Evolutionary conservation across 2,113 vertebrate species (phyloP).

Genomic region (Hippocampus comes): DNA sequence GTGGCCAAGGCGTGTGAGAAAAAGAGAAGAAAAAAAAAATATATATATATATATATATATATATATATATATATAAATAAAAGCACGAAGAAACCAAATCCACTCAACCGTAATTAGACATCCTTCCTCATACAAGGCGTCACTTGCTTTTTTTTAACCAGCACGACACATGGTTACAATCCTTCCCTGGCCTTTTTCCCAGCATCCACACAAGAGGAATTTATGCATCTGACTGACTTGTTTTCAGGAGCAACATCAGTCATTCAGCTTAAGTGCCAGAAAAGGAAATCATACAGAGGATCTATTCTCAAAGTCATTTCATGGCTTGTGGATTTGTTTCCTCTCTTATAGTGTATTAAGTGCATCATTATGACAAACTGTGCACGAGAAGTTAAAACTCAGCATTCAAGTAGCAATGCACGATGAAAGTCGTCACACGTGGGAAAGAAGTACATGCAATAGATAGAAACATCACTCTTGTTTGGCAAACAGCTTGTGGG

Average conservation of each 20-base stretch:
- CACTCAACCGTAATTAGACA: conserved; percentile 47
- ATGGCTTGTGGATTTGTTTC: conserved; percentile 5
- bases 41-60: conserved; percentile 15
- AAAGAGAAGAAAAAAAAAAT: conserved; percentile 29
- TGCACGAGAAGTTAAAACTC: neutral
- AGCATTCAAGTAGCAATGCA: neutral
- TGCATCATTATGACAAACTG: neutral
- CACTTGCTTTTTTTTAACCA: conserved; percentile 20
- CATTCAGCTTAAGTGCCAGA: neutral
- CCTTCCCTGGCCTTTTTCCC: conserved; percentile 24
- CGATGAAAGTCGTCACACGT: neutral
- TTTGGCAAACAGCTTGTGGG: too few species aligned
- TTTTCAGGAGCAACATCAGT: conserved; percentile 24
- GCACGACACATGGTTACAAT: conserved; percentile 35
- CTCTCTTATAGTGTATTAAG: neutral
- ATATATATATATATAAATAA: neutral
- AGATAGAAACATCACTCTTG: neutral
- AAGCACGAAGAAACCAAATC: conserved; percentile 39
- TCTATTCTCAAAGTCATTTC: conserved; percentile 6
- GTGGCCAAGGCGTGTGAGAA: conserved; percentile 20
- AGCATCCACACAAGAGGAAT: conserved; percentile 8
- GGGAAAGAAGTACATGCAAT: neutral
- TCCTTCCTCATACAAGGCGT: conserved; percentile 48
- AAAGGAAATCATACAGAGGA: neutral
- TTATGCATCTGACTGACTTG: conserved; percentile 22